Base-by-base conservation (phyloP, 2,797 vertebrate genomes). In the Alectoris magna region DNA sequence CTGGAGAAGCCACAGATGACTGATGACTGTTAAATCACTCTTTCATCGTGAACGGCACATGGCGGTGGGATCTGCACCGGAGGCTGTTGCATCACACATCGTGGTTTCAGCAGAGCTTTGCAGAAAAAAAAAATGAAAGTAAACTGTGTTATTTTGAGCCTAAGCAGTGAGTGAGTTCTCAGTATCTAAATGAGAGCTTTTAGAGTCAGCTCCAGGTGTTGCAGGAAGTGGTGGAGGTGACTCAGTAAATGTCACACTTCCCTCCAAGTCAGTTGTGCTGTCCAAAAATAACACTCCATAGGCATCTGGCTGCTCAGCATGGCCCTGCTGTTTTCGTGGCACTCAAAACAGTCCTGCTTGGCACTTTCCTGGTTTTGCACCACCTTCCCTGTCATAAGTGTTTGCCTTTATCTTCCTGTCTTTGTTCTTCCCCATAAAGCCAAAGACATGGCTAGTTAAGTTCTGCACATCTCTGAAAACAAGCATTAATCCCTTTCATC, bases 241-340 rank as follows among this genome's bases (percentile, higher is more conserved):
- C 88, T 96, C 94, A 96, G 93, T 96, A 94, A 94, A 86, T 95
- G 96, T 95, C 90, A 92, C 55, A 88, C 67, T 95, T 94, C 91
- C 88, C 92, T 95, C 74, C 80, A 88, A 93, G 87, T 94, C 84
- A 78, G 55, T 91, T 91, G 60, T 36, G 8, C 59, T 84, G 72
- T 76, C 85, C 94, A 92, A 83, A 94, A 96, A 95, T 93, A 95
- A 91, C 87, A 80, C 72, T 84, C 92, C 62, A 63, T 62, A 46
- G 84, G 87, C 66, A 91, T 88, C 81, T 94, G 78, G 46, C 59
- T 93, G 55, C 90, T 94, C 51, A 58, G 87, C 77, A 79, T 74
- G 87, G 44, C 64, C 29, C 83, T 90, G 74, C 67, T 91, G 53
- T 91, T 79, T 72, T 77, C 49, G 39, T 59, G 68, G 36, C 76